Percentiles rank a stretch among this genome's conserved stretches.
phyloP scores from a whole-genome alignment of 2,888 invertebrate genomes.

The Flexamia atlantica region DNA sequence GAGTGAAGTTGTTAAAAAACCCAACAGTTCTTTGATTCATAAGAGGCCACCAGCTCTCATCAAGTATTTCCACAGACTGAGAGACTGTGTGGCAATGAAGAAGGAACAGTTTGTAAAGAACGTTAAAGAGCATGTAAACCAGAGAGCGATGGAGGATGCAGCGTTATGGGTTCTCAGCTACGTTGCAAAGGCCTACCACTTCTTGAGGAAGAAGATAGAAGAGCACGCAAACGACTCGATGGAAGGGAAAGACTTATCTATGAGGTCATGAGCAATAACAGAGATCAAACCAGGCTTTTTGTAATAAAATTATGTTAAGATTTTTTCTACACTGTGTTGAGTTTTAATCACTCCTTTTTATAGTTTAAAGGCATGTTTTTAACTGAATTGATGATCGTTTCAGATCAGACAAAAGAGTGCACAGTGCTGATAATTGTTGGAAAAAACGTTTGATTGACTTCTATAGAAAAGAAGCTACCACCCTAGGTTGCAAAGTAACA shows the following conservation, averaged over 20 bases:
- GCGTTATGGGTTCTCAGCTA: slow-evolving; percentile 35
- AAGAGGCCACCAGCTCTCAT: slow-evolving; percentile 20
- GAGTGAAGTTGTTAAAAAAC: slow-evolving; percentile 19
- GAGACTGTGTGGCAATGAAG: slow-evolving; percentile 19
- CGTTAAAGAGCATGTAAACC: slow-evolving; percentile 13
- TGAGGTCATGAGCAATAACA: slow-evolving; percentile 48
- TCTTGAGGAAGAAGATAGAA: slow-evolving; percentile 40
- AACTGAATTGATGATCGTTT: too few species aligned
- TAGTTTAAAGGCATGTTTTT: too few species aligned
- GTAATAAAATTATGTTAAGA: too few species aligned
- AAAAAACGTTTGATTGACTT: too few species aligned
- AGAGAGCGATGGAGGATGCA: slow-evolving; percentile 35
- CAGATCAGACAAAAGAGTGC: too few species aligned
- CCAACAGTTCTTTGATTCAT: slow-evolving; percentile 19
- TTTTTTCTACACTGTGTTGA: too few species aligned
- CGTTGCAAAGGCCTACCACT: slow-evolving; percentile 45
- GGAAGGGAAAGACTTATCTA: slow-evolving; percentile 44
- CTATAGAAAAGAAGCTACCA: too few species aligned
- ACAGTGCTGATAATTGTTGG: too few species aligned
- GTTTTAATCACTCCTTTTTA: too few species aligned
- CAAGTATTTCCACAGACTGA: slow-evolving; percentile 22
- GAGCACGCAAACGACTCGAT: slow-evolving; percentile 47
- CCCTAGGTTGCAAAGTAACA: too few species aligned
- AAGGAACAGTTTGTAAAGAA: slow-evolving; percentile 4
- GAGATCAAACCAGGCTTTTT: too few species aligned